Base-by-base conservation (phyloP, 2,797 vertebrate species). In the Carcharodon carcharias region DNA sequence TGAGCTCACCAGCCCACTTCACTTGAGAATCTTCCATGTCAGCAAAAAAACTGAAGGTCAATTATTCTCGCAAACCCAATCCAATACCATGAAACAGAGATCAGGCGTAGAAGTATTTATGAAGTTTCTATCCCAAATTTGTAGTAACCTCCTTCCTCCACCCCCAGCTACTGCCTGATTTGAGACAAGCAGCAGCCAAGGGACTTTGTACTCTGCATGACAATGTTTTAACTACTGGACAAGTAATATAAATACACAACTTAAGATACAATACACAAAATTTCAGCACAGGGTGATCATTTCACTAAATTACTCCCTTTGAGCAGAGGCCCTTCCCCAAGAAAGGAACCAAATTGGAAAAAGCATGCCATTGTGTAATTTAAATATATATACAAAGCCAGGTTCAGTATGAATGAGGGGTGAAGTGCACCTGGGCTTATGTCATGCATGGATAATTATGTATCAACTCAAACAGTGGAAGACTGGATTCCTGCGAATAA, bases 321-420 rank as follows among this genome's bases (percentile, higher is more conserved):
- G 88, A 63, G 14, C n/a, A 65, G n/a, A 21, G 16, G 18, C 18
- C 35, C 61, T 16, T 93, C 21, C 21, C 9, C n/a, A 93, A 58
- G 35, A 6, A 91, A 6, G 63, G 4, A 40, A 58, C 26, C 61
- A n/a, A 92, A 58, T 3, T 65, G 35, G 61, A 45, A 92, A 93
- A 65, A 40, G 28, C 23, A 67, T 28, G 21, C 21, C 40, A 11
- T 67, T 67, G n/a, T 26, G 21, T 28, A 67, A 93, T 31, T n/a
- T 93, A 67, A 93, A 93, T 67, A 67, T 91, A 91, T 45, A 26
- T 45, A 67, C 91, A 67, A 67, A 65, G n/a, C 91, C n/a, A 67
- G 61, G 63, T 0, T 93, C 45, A 40, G 18, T 23, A 40, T 80
- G 73, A 35, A 4, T n/a, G 11, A 63, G 21, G n/a, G 91, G 35